Base-by-base conservation (phyloP, 2,113 vertebrate genomes). In the Cyphomyrus plagiostoma region DNA sequence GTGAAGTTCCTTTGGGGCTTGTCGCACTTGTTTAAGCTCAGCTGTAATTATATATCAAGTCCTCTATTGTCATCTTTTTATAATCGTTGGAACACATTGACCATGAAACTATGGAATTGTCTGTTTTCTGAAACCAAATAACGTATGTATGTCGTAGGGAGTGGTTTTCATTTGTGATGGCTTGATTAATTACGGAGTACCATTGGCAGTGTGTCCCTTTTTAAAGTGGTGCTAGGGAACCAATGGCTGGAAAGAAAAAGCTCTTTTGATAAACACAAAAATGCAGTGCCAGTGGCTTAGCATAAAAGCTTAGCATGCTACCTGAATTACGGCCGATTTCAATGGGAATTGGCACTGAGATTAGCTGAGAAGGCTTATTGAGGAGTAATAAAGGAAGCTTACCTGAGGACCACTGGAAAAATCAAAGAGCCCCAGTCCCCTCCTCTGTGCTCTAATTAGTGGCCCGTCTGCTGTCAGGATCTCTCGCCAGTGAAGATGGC, bases 41-140 rank as follows among this genome's bases (percentile, higher is more conserved):
- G 70, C 46, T 89, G 77, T 56, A 89, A 89, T 89, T 89, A 56
- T 89, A 19, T 2, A 26, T 42, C 17, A 56, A 3, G 30, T 35
- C 8, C 46, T 53, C 7, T 49, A 89, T 50, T 88, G 88, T 50
- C 48, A 49, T n/a, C 26, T 49, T 88, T 80, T 77, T 88, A 35
- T 62, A 52, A 89, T 42, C 17, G 21, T 48, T 58, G 80, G 23
- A 62, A 83, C 89, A 58, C 88, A 89, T 45, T 89, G 56, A 46
- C 50, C 50, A 30, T 35, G 56, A 48, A 48, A 48, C 88, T 50
- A 26, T 39, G n/a, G 56, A 88, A 88, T 46, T 42, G 15, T 42
- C 62, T 50, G 70, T 84, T 42, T 58, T 62, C 23, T 85, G 30
- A 89, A 85, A 85, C 13, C 42, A 80, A 42, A 85, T 42, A 80